Evolutionary conservation across 64 coral and sea anemone species (phyloP).

Genomic region (Cladopsammia gracilis): DNA sequence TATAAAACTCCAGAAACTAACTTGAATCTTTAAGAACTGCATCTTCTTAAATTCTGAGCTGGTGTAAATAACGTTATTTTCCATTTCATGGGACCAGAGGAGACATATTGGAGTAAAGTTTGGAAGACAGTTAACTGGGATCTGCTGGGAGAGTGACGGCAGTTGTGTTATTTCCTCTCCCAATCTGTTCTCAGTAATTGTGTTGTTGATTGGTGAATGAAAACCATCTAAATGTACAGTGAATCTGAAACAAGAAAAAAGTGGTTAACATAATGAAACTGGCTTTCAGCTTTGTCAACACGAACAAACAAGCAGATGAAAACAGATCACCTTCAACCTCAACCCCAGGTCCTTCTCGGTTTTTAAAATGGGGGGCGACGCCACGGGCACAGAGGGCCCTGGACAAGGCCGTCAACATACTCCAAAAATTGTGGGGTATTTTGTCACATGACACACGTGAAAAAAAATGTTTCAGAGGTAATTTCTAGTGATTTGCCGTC

Average conservation of each 20-base stretch:
- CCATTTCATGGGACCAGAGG: slow-evolving; percentile 17
- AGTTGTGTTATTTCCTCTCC: slow-evolving; percentile 20
- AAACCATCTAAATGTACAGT: slow-evolving; percentile 76
- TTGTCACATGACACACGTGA: too few species aligned
- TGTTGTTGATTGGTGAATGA: slow-evolving; percentile 14
- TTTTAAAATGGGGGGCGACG: too few species aligned
- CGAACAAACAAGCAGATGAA: not conserved
- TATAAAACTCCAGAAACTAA: not conserved
- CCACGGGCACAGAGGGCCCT: too few species aligned
- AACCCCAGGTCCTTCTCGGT: too few species aligned
- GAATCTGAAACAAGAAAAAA: slow-evolving; percentile 37
- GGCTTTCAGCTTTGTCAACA: not conserved
- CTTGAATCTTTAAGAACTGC: slow-evolving; percentile 67
- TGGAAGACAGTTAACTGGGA: slow-evolving; percentile 59
- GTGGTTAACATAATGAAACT: not conserved
- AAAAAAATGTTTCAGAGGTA: too few species aligned
- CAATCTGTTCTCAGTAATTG: slow-evolving; percentile 10
- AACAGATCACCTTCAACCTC: too few species aligned
- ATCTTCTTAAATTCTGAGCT: slow-evolving; percentile 82
- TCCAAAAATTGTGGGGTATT: too few species aligned
- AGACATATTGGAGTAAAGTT: slow-evolving; percentile 61
- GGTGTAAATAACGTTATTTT: slow-evolving; percentile 64
- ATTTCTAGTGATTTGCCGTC: too few species aligned
- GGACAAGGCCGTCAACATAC: too few species aligned
- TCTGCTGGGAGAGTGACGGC: slow-evolving; percentile 6